Conservation (phyloP, 1,140 invertebrate genomes). For the Himalopsyche phryganea region DNA sequence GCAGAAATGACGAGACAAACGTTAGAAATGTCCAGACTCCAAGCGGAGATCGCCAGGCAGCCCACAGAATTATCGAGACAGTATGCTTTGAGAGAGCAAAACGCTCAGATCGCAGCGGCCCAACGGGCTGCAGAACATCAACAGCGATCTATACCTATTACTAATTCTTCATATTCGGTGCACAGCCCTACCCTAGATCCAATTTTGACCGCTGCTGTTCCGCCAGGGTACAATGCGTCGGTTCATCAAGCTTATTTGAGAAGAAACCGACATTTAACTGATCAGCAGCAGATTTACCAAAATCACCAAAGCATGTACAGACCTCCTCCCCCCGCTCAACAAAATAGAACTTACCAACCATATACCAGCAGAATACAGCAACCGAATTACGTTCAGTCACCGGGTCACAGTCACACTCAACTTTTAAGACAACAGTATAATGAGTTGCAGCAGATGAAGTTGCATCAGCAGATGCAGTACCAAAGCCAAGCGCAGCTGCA, state of each 20-base stretch:
- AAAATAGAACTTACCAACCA: conserved; percentile 47
- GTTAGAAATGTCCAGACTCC: conserved; percentile 40
- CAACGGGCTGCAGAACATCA: conserved; percentile 38
- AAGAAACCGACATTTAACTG: conserved; percentile 48
- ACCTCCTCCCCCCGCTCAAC: conserved; percentile 46
- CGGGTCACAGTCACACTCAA: conserved; percentile 51
- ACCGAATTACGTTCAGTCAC: conserved; percentile 9
- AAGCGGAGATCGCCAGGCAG: conserved; percentile 26
- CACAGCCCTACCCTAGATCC: conserved; percentile 29
- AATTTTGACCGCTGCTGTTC: conserved; percentile 36
- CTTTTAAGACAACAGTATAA: conserved; percentile 56
- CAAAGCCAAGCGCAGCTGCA: conserved; percentile 59
- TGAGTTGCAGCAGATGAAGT: conserved; percentile 59
- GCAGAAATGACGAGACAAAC: conserved; percentile 44
- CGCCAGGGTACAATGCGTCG: conserved; percentile 51
- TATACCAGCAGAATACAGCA: conserved; percentile 46
- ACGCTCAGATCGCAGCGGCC: conserved; percentile 44
- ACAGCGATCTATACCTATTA: conserved; percentile 40
- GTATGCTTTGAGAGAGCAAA: conserved; percentile 47
- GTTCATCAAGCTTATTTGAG: conserved; percentile 52
- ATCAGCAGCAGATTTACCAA: conserved; percentile 54
- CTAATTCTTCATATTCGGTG: conserved; percentile 36
- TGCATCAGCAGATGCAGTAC: conserved; percentile 58
- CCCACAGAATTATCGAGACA: conserved; percentile 48
- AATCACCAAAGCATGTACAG: conserved; percentile 51